Conservation (phyloP, 2,888 invertebrate species). For the Petrophora chlorosata region DNA sequence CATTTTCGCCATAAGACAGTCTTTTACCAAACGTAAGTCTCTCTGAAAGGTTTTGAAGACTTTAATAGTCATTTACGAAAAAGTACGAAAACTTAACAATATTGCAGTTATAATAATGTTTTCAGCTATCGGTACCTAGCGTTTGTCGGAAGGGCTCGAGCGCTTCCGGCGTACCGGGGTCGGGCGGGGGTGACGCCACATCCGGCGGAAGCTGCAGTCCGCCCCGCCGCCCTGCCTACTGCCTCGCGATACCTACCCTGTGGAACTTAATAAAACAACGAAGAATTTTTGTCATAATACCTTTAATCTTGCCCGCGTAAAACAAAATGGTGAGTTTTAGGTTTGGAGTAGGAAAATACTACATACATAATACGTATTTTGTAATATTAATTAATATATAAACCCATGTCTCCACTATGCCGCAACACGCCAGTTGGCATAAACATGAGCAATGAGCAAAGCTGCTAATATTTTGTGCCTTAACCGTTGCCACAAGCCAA, state of each 20-base stretch:
- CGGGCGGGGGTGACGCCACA: constrained; percentile 58
- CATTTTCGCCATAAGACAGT: too few species aligned
- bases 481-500: too few species aligned
- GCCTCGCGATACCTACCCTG: constrained; percentile 33
- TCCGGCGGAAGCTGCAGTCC: constrained; percentile 71
- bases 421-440: too few species aligned
- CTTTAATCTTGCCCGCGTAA: constrained; percentile 12
- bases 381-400: too few species aligned
- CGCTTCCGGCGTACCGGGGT: constrained; percentile 56
- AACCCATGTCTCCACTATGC: too few species aligned
- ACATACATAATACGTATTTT: too few species aligned
- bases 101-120: constrained; percentile 16
- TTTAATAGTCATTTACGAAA: background rate
- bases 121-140: constrained; percentile 48
- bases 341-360: too few species aligned
- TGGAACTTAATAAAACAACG: constrained; percentile 28
- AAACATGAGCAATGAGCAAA: too few species aligned
- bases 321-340: background rate
- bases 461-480: too few species aligned
- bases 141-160: constrained; percentile 63
- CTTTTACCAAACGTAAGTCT: too few species aligned
- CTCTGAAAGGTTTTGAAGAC: background rate
- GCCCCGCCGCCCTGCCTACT: constrained; percentile 49
- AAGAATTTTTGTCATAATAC: constrained; percentile 28
- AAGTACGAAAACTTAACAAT: background rate